Evolutionary conservation across 2,797 vertebrate genomes (phyloP).

Genomic region (Philypnodon macrostomus): DNA sequence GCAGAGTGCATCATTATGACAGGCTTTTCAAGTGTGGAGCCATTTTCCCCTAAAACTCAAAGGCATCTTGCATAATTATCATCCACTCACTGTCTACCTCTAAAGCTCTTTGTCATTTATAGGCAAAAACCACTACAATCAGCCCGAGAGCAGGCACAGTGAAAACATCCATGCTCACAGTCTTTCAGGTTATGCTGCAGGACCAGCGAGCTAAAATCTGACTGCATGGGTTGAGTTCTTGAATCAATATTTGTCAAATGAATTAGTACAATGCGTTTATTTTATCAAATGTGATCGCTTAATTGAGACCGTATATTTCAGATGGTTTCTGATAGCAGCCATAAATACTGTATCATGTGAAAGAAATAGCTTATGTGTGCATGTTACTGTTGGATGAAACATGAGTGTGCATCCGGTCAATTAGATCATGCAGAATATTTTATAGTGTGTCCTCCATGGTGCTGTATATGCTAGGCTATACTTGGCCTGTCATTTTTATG

Average conservation of each 20-base stretch:
- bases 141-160: neutral
- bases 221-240: neutral
- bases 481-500: too few species aligned
- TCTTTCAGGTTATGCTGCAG: conserved; percentile 4
- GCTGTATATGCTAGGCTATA: too few species aligned
- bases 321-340: conserved; percentile 7
- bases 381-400: conserved; percentile 24
- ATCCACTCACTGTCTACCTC: neutral
- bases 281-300: conserved; percentile 5
- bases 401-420: conserved; percentile 3
- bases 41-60: neutral
- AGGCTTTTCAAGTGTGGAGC: neutral
- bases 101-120: conserved; percentile 9
- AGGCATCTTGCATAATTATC: conserved; percentile 8
- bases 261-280: neutral
- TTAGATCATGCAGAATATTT: neutral
- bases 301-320: neutral
- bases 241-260: conserved; percentile 13
- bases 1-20: neutral
- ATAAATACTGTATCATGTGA: conserved; percentile 30
- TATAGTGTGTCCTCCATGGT: too few species aligned
- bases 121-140: neutral
- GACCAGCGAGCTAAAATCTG: neutral
- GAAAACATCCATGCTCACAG: conserved; percentile 15
- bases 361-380: conserved; percentile 23